Conservation (phyloP, 2,113 vertebrate genomes). For the human region DNA sequence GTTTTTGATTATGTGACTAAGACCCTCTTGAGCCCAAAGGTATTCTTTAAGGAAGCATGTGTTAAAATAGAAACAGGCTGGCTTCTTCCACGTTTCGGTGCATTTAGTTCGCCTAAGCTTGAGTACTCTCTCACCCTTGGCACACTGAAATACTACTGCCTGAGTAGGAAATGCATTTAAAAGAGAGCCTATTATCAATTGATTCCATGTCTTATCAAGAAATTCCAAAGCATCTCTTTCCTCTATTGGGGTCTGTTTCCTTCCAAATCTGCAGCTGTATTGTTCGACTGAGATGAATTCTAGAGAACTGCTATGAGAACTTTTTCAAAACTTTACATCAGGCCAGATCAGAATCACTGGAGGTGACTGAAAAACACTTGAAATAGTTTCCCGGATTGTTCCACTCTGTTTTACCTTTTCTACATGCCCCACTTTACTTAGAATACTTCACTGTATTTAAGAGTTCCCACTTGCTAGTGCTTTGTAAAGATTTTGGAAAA, state of each 20-base stretch:
- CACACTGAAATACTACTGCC: not conserved
- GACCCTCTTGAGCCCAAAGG: not conserved
- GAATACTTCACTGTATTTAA: not conserved
- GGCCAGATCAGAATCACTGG: not conserved
- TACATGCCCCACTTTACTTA: not conserved
- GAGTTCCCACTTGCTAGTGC: slow-evolving; percentile 40
- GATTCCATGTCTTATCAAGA: not conserved
- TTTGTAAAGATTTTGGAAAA: not conserved
- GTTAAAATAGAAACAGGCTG: not conserved
- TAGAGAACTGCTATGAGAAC: not conserved
- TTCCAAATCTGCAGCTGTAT: not conserved
- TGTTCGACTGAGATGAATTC: too few relatives aligned
- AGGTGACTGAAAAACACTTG: not conserved
- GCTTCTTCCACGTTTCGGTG: not conserved
- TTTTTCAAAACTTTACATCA: not conserved
- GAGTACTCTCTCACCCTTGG: not conserved
- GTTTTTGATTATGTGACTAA: not conserved
- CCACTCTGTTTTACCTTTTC: not conserved
- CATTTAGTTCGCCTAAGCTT: slow-evolving; percentile 17
- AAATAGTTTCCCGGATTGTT: not conserved
- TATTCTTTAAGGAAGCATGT: slow-evolving; percentile 27
- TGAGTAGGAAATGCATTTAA: not conserved
- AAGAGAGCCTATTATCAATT: not conserved
- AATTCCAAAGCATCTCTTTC: not conserved
- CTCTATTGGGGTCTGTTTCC: not conserved